A percentile compares a stretch with the other conserved stretches of the same genome.
Conservation (phyloP, 1,140 invertebrate species). For the Bombus affinis region DNA sequence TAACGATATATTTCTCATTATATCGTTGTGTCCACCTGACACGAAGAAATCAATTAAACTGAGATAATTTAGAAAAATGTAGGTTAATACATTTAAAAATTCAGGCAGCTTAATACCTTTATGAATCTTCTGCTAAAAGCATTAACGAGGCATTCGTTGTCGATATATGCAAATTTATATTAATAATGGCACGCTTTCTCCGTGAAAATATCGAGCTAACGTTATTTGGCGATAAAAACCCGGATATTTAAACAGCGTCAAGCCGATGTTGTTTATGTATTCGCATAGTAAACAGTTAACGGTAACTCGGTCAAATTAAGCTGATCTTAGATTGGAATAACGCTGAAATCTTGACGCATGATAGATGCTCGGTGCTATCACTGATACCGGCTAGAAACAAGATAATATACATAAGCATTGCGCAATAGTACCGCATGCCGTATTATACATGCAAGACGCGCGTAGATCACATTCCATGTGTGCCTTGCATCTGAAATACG, state of each 20-base stretch:
- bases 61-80: background rate
- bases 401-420: background rate
- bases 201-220: background rate
- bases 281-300: conserved; percentile 23
- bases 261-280: conserved; percentile 5
- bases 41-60: background rate
- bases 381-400: background rate
- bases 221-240: background rate
- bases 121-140: background rate
- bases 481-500: conserved; percentile 34
- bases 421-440: conserved; percentile 18
- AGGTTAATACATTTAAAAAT: background rate
- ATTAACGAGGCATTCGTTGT: background rate
- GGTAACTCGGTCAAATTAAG: conserved; percentile 24
- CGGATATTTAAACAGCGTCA: background rate
- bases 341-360: conserved; percentile 5
- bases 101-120: background rate
- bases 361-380: background rate
- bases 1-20: too few species aligned
- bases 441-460: conserved; percentile 40
- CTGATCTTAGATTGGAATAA: background rate
- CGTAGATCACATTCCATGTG: conserved; percentile 40
- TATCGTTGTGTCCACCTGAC: background rate
- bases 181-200: background rate
- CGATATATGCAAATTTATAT: conserved; percentile 33